Evolutionary conservation across 1,140 invertebrate species (phyloP), one percentile per base, ranked within the genome.

Genomic region (Stegodyphus mimosarum): DNA sequence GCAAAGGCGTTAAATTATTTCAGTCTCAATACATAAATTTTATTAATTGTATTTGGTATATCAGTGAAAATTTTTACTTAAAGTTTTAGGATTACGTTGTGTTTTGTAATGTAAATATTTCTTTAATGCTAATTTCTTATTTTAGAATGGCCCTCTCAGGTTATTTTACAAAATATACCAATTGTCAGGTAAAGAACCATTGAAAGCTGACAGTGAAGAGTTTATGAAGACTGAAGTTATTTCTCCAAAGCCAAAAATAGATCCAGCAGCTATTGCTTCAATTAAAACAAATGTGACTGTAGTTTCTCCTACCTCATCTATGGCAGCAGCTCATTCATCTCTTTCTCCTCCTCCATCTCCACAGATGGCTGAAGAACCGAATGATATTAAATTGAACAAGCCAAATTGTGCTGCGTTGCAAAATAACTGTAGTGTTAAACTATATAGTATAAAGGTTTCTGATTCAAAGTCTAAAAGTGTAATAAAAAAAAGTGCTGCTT

Each of bases 111-210:
- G 33, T 3, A 33, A 33, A 33, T 33, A 33, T 33, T 33, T 33
- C 33, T 33, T 33, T 33, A 33, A 33, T 33, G 33, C 33, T 3
- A 49, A 3, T 17, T 79, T 66, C 17, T n/a, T 66, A 10, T 83
- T 81, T 51, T 66, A 87, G 87, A 87, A 81, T 69, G 78, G 71
- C 50, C 87, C 87, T 15, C 66, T 87, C 10, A 53, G 83, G 7
- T 53, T 87, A 55, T 88, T 86, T 70, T 87, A 83, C 48, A 81
- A 88, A 48, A 87, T 88, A 49, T 15, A 53, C 18, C 64, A 88
- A n/a, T 60, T 63, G 53, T 11, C 77, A 49, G 73, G 5, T 15
- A 60, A 60, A 10, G 9, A 10, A 10, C 9, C 55, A 60, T 15
- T 15, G 9, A 60, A 60, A 60, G 15, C 55, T 60, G 55, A 9